Evolutionary conservation across 2,797 vertebrate genomes (phyloP), one percentile per base, ranked within the genome.

Genomic region (Oryzias sinensis): DNA sequence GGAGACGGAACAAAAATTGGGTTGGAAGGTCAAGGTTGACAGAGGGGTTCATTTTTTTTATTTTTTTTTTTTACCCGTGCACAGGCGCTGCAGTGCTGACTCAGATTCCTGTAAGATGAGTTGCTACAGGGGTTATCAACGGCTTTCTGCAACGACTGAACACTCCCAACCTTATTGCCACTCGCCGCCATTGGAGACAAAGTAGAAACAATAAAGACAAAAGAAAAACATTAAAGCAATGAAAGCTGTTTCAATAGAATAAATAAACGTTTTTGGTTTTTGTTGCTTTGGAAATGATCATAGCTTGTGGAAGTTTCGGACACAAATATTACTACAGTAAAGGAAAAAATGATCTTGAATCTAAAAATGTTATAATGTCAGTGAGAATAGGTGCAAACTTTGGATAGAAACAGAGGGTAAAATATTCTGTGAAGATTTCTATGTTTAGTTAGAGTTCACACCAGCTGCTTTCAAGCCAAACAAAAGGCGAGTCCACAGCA

Each of bases 61-160:
- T n/a, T 11, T 18, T 51, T 11, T 53, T 37, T 53, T 62, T 88
- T 92, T 91, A 89, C 89, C 90, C 85, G 88, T 80, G 84, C 87
- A 81, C 89, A 87, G 88, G 74, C 81, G 82, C 84, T 89, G 88
- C 77, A 81, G 76, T 89, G 80, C 74, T 90, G 82, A 78, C 71
- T 92, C 79, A 90, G 75, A 71, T 61, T 90, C 62, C 72, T 75
- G 79, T 79, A 87, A 80, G 83, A 73, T 67, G 90, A 81, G 83
- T 81, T 82, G 70, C 87, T 68, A 82, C 71, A 53, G 44, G 78
- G 81, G 72, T 65, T 71, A 77, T 89, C 65, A 45, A 80, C 88
- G 80, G 61, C 74, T 85, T 90, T 90, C 82, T 17, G 68, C 81
- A 92, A 77, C 45, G 85, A 92, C 76, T 92, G 87, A 64, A 87